A percentile compares a stretch with the other conserved stretches of the same genome.
Conservation (phyloP, 2,797 vertebrate species). For the Trachurus trachurus region DNA sequence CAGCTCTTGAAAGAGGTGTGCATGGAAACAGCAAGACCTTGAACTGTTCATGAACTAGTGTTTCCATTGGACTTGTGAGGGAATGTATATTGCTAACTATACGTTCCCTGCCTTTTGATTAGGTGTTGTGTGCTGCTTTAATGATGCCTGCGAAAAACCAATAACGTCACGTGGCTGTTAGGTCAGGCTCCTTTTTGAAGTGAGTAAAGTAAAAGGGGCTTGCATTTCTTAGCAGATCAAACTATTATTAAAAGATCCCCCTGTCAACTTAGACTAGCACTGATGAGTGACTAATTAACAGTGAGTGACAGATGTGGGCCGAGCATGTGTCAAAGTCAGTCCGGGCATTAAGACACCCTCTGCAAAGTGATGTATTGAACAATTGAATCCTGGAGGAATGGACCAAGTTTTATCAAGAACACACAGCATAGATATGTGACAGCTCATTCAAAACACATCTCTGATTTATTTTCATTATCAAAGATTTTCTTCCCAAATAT, state of each 20-base stretch:
- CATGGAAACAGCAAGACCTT: conserved; percentile 57
- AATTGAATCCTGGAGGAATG: conserved; percentile 20
- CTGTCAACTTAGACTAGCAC: conserved; percentile 9
- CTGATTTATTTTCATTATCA: conserved; percentile 2
- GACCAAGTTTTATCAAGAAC: conserved; percentile 4
- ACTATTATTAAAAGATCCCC: conserved; percentile 33
- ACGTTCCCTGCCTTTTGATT: conserved; percentile 54
- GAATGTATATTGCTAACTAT: conserved; percentile 7
- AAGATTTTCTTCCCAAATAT: not conserved
- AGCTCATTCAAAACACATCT: conserved; percentile 34
- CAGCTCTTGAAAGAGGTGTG: conserved; percentile 1
- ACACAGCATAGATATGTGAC: not conserved
- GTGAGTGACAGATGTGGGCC: conserved; percentile 55
- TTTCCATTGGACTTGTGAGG: conserved; percentile 32
- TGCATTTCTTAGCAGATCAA: conserved; percentile 46
- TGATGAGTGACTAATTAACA: conserved; percentile 51
- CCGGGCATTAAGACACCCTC: conserved; percentile 20
- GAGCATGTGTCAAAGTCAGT: conserved; percentile 46
- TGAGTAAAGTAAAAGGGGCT: conserved; percentile 20
- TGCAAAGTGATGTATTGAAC: conserved; percentile 36
- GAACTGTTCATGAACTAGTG: conserved; percentile 55
- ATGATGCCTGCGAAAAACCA: conserved; percentile 45
- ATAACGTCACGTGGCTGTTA: conserved; percentile 22
- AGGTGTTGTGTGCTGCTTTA: conserved; percentile 51
- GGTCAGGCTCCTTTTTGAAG: conserved; percentile 63